Evolutionary conservation across 2,113 vertebrate species (phyloP), one percentile per base, ranked within the genome.

Genomic region (Elaphurus davidianus): DNA sequence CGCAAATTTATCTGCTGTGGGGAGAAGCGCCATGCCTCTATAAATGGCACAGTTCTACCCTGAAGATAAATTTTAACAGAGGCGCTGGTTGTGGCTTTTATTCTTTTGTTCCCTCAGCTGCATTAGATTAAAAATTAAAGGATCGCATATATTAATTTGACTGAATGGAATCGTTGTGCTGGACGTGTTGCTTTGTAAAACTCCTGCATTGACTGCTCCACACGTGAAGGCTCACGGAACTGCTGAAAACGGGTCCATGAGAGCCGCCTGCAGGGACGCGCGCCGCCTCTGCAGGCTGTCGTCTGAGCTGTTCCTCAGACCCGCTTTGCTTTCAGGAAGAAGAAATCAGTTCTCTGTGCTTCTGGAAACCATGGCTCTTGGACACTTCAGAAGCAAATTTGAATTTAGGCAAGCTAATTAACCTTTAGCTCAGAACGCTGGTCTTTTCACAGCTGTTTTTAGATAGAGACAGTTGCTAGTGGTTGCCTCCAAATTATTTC

Each of bases 41-140:
- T 62, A 81, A 95, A 79, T 30, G 55, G 9, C 67, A 21, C 45
- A 7, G 2, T 50, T 95, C 81, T 92, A 9, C 74, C 54, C 87
- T 25, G 15, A 81, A 74, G 76, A 82, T 54, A 90, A 62, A 96
- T 95, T 90, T 85, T 83, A 92, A 43, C 74, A 85, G 64, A 23
- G 50, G 17, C 54, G 3, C 25, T 60, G 17, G 52, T 50, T 14
- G 71, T 89, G 79, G 45, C 40, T 89, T 92, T 92, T 82, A 40
- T 55, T 91, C 89, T 45, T 90, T 95, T 89, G 30, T 90, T 87
- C 43, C 74, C 40, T 33, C 4, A 74, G 43, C 64, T n/a, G 33
- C 30, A 36, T 50, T 81, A 43, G 43, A 62, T 93, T 95, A 54
- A 94, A 95, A 97, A 91, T 86, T 91, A 96, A 87, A 91, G 40